Evolutionary conservation across 2,888 invertebrate species (phyloP).

Genomic region (Adela reaumurella): DNA sequence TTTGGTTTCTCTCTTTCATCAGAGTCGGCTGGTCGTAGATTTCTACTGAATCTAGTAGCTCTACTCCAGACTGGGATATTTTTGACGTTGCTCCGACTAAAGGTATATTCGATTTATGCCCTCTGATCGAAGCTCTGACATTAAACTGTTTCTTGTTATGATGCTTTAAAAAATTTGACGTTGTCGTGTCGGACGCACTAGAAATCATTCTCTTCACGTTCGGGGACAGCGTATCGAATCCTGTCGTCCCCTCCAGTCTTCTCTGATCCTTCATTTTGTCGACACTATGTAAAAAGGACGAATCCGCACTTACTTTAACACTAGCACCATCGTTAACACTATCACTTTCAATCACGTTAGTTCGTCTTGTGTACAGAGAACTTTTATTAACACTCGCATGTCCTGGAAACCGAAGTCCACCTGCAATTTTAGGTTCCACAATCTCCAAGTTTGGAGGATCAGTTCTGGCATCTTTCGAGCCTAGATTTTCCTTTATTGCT

Average conservation of each 20-base stretch:
- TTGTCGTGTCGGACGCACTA: slow-evolving; percentile 42
- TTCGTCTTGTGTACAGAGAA: slow-evolving; percentile 36
- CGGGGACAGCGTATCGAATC: slow-evolving; percentile 56
- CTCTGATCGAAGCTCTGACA: slow-evolving; percentile 31
- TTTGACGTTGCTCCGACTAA: slow-evolving; percentile 50
- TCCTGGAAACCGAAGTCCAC: slow-evolving; percentile 36
- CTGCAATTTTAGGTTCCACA: slow-evolving; percentile 33
- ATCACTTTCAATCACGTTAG: slow-evolving; percentile 17
- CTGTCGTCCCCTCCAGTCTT: slow-evolving; percentile 24
- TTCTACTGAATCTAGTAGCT: slow-evolving; percentile 42
- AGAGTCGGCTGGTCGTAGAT: slow-evolving; percentile 41
- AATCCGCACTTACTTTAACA: slow-evolving; percentile 30
- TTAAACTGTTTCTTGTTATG: slow-evolving; percentile 34
- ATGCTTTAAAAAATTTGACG: slow-evolving; percentile 30
- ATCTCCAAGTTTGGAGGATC: slow-evolving; percentile 27
- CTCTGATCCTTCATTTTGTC: neutral
- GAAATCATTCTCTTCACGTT: slow-evolving; percentile 62
- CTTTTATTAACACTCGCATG: slow-evolving; percentile 40
- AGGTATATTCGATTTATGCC: slow-evolving; percentile 41
- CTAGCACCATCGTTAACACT: slow-evolving; percentile 36
- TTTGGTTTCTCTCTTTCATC: slow-evolving; percentile 21
- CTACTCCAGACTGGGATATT: slow-evolving; percentile 47
- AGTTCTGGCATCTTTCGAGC: slow-evolving; percentile 50
- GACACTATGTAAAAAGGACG: slow-evolving; percentile 12
- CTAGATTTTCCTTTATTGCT: neutral